Base-by-base conservation (phyloP, 2,797 vertebrate genomes). In the Takifugu ocellatus region DNA sequence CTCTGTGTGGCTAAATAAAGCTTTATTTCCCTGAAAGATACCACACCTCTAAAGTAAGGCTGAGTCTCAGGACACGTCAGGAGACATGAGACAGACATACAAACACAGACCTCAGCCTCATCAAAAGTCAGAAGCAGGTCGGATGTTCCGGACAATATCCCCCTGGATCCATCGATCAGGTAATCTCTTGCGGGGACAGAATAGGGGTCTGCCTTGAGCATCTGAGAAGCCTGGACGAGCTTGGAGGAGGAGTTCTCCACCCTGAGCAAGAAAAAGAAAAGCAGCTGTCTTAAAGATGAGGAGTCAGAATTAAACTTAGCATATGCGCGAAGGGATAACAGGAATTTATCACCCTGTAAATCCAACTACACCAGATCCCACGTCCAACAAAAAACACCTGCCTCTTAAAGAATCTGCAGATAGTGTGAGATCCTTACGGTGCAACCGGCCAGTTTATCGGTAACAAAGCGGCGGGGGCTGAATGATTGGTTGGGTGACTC, bases 181-280 rank as follows among this genome's bases (percentile, higher is more conserved):
- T 98, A 98, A 85, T 99, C 97, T 59, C 97, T 91, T 25, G 97
- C 97, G 51, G 96, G 96, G 36, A 98, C 97, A 0, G 97, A 98
- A 68, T 98, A 99, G 3, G 97, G 97, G 79, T 99, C 97, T 3
- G 94, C 90, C 69, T 94, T 96, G 69, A 99, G 90, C 97, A 99
- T 98, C 90, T 95, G 94, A 56, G 96, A 94, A 1, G 97, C 96
- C 83, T 94, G 94, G 70, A 98, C 93, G 10, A 99, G 93, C 69
- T 98, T 98, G 1, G 94, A 94, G 72, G 93, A 94, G 12, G 97
- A 96, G 45, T 96, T 98, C 89, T 99, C 97, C 74, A 99, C 97
- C 84, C 96, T 99, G 81, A 58, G 1, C 21, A 21, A n/a, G 36
- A 39, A 14, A 39, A 39, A 81, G 44, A 77, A 43, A 86, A 7